Percentiles rank a stretch among this genome's conserved stretches.
Evolutionary conservation across 2,888 invertebrate species (phyloP).

Genomic region (Clunio marinus): DNA sequence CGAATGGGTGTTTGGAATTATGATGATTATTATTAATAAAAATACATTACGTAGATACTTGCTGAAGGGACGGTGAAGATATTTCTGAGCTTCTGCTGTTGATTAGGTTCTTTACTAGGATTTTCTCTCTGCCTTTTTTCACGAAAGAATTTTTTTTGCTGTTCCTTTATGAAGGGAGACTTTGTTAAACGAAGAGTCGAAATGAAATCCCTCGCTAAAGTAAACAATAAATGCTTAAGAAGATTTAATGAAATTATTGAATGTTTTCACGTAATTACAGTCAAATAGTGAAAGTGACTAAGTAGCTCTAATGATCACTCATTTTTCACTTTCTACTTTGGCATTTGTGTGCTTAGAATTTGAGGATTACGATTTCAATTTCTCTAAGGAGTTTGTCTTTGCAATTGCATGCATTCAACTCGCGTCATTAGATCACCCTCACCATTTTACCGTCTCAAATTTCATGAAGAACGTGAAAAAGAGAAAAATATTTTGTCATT

Average conservation of each 20-base stretch:
- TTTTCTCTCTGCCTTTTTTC: background rate
- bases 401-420: background rate
- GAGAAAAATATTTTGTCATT: background rate
- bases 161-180: too few species aligned
- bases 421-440: slow-evolving; percentile 11
- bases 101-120: slow-evolving; percentile 31
- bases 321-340: slow-evolving; percentile 28
- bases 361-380: slow-evolving; percentile 17
- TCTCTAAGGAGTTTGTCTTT: slow-evolving; percentile 28
- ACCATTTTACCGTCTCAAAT: background rate
- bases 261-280: slow-evolving; percentile 39
- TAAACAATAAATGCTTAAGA: slow-evolving; percentile 32
- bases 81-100: slow-evolving; percentile 10
- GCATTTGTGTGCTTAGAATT: too few species aligned
- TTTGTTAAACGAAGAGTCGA: too few species aligned
- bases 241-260: slow-evolving; percentile 37
- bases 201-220: too few species aligned
- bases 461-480: too few species aligned
- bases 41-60: slow-evolving; percentile 16
- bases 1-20: slow-evolving; percentile 34
- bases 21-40: slow-evolving; percentile 36
- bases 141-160: background rate
- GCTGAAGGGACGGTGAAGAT: slow-evolving; percentile 15
- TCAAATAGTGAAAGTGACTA: slow-evolving; percentile 26
- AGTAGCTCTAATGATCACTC: slow-evolving; percentile 29